Evolutionary conservation across 92 coral and sea anemone genomes (phyloP), one percentile per base, ranked within the genome.

Genomic region (Heteractis magnifica): DNA sequence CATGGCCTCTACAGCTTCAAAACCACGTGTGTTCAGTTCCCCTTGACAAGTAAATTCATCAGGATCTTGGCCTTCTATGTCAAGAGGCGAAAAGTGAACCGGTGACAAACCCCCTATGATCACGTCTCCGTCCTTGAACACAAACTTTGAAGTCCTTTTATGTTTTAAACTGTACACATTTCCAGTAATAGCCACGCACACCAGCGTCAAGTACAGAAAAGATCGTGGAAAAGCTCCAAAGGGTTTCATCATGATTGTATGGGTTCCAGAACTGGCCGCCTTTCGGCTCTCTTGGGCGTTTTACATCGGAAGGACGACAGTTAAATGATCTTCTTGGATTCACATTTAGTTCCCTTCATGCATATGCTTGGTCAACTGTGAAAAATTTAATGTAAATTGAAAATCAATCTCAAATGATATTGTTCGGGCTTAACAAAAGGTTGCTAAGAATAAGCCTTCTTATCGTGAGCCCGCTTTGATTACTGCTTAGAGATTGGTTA

Each of bases 1-100:
- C 97, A 93, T 93, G 19, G 97, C 90, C 53, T 93, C 97, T n/a
- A 93, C 97, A 6, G 97, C 97, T 88, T 93, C 97, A 53, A 93
- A 93, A 4, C 97, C 97, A 56, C 97, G 89, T 19, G 94, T 90
- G 59, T 93, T 93, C 51, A 93, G 84, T n/a, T 87, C 78, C 14
- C 97, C 97, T 20, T 92, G 91, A 68, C 92, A 86, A 10, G 89
- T 72, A 21, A 84, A 88, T 44, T 88, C 84, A 51, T 90, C 87
- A 10, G 94, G 94, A 49, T 93, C 89, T 10, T 78, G 86, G 10
- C 84, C 79, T 77, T 92, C 92, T 55, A 88, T 91, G 20, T 82
- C 91, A 23, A 94, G 91, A 4, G 97, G 94, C n/a, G 97, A 89
- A 68, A 94, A 93, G 75, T 95, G 98, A 75, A 95, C 93, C 0